Evolutionary conservation across 2,888 invertebrate genomes (phyloP).

Genomic region (Trilocha varians): DNA sequence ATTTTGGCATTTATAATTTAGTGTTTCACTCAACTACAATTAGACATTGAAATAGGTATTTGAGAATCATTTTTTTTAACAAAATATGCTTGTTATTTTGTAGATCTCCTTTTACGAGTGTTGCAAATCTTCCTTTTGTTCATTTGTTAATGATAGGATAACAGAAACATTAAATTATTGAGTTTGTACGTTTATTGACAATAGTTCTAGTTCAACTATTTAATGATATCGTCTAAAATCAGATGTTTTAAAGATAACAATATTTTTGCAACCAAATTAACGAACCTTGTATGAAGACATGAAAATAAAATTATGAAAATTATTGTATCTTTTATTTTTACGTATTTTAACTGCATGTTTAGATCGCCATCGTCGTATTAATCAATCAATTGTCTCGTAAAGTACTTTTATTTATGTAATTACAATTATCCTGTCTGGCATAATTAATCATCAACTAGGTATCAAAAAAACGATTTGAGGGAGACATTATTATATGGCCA

Average conservation of each 20-base stretch:
- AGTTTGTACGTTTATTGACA: not conserved
- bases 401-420: too few relatives aligned
- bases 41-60: too few relatives aligned
- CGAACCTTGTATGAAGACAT: constrained; percentile 48
- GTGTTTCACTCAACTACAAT: constrained; percentile 58
- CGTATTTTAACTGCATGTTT: not conserved
- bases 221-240: not conserved
- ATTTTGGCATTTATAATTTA: constrained; percentile 50
- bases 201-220: not conserved
- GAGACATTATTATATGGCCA: too few relatives aligned
- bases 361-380: too few relatives aligned
- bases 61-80: too few relatives aligned
- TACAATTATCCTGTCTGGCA: too few relatives aligned
- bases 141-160: not conserved
- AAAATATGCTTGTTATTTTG: too few relatives aligned
- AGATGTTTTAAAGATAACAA: constrained; percentile 28
- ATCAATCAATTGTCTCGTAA: too few relatives aligned
- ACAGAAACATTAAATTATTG: not conserved
- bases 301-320: constrained; percentile 47
- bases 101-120: too few relatives aligned
- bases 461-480: too few relatives aligned
- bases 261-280: constrained; percentile 65
- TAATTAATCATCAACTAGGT: too few relatives aligned
- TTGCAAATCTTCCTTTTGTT: constrained; percentile 14
- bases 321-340: constrained; percentile 3